These are phyloP conservation scores for Lasiurus cinereus DNA, from an alignment of 2,113 vertebrate genomes.

Conservation along the genomic window DNA sequence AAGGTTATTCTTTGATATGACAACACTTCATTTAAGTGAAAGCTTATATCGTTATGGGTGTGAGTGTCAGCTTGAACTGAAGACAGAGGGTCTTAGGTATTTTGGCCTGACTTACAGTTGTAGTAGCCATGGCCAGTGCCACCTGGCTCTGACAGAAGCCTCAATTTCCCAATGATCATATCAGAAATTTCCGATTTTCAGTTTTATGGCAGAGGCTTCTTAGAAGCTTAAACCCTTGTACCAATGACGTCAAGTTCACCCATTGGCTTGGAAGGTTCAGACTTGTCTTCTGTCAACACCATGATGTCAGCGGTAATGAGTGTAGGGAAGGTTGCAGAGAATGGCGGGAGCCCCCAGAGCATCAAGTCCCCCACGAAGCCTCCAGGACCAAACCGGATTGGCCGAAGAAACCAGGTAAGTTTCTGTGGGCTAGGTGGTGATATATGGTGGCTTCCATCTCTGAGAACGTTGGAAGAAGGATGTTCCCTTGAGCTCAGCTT, in stretches of 20 bases:
- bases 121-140: neutral
- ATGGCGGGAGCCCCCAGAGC: conserved; percentile 86
- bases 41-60: neutral
- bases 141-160: neutral
- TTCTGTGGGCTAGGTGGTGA: neutral
- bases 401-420: conserved; percentile 94
- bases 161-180: neutral
- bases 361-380: conserved; percentile 92
- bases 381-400: conserved; percentile 91
- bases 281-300: conserved; percentile 94
- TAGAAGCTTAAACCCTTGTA: conserved; percentile 82
- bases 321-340: conserved; percentile 91
- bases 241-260: conserved; percentile 84
- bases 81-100: neutral
- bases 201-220: conserved; percentile 84
- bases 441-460: neutral
- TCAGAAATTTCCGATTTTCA: conserved; percentile 69
- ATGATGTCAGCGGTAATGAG: conserved; percentile 96
- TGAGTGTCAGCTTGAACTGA: neutral
- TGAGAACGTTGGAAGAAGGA: neutral
- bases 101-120: too few species aligned
- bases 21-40: neutral
- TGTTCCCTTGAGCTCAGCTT: neutral
- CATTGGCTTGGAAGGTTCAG: conserved; percentile 88
- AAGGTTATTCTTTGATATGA: neutral